Percentiles rank a stretch among this genome's conserved stretches.
Evolutionary conservation across 2,888 invertebrate genomes (phyloP).

Genomic region (Dinocampus coccinellae): DNA sequence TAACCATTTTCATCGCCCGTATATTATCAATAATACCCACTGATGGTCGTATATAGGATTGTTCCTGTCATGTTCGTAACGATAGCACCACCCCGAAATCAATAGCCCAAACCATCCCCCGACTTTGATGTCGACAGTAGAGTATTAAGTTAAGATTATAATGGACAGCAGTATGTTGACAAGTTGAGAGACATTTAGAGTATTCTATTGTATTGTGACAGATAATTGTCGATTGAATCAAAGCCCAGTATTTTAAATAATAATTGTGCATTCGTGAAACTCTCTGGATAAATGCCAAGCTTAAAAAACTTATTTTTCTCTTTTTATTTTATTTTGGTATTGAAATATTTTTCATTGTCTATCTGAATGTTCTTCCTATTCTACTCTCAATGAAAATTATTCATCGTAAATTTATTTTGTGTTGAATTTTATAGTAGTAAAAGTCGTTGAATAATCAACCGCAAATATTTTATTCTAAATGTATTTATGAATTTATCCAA

Average conservation of each 20-base stretch:
- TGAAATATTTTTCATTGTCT: not conserved
- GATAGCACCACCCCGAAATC: constrained; percentile 19
- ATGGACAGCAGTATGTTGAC: constrained; percentile 6
- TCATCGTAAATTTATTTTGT: not conserved
- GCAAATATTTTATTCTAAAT: not conserved
- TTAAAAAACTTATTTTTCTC: too few species aligned
- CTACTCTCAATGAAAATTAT: not conserved
- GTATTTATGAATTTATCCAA: not conserved
- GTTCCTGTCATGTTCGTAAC: constrained; percentile 24
- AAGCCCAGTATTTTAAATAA: not conserved
- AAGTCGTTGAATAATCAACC: not conserved
- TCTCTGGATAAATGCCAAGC: too few species aligned
- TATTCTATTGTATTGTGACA: not conserved
- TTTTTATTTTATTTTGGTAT: too few species aligned
- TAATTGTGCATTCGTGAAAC: too few species aligned
- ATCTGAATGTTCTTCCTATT: not conserved
- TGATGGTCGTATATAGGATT: constrained; percentile 4
- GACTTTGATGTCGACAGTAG: constrained; percentile 12
- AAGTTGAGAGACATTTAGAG: not conserved
- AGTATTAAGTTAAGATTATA: constrained; percentile 30
- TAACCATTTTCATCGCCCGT: not conserved
- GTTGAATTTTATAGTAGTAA: not conserved
- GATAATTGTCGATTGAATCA: not conserved
- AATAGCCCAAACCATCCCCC: constrained; percentile 13
- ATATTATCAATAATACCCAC: constrained; percentile 11